phyloP scores from a whole-genome alignment of 23 tunicate species.

The Halocynthia aurantium region DNA sequence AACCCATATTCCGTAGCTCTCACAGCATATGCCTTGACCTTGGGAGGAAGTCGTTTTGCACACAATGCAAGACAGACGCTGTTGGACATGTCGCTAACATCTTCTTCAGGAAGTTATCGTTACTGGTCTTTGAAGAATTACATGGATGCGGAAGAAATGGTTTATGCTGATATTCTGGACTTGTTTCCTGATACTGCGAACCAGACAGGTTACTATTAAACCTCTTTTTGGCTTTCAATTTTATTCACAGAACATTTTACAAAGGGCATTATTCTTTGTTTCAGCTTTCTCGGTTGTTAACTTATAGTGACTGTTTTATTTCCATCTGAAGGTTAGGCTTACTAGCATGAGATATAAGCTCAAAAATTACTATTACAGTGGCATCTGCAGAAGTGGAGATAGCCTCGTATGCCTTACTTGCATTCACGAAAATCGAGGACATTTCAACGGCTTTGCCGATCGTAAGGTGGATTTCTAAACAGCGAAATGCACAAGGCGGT shows the following conservation, averaged over 20 bases:
- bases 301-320: background rate
- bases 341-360: background rate
- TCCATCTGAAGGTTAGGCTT: background rate
- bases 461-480: constrained; percentile 82
- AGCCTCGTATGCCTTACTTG: constrained; percentile 90
- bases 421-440: constrained; percentile 45
- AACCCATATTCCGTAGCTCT: constrained; percentile 77
- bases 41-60: constrained; percentile 54
- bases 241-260: too few species aligned
- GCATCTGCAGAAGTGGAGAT: constrained; percentile 93
- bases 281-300: background rate
- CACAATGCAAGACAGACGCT: constrained; percentile 31
- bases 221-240: too few species aligned
- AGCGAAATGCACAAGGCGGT: constrained; percentile 84
- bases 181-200: constrained; percentile 1
- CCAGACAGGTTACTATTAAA: background rate
- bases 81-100: constrained; percentile 8
- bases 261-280: background rate
- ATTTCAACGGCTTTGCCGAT: constrained; percentile 64
- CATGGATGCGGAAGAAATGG: background rate
- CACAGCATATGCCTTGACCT: constrained; percentile 71
- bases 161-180: background rate
- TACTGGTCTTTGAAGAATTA: constrained; percentile 12
- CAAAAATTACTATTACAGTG: constrained; percentile 20
- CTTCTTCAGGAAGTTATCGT: constrained; percentile 11